A percentile compares a stretch with the other conserved stretches of the same genome.
Evolutionary conservation across 1,140 invertebrate genomes (phyloP).

Genomic region (Ectropis grisescens): DNA sequence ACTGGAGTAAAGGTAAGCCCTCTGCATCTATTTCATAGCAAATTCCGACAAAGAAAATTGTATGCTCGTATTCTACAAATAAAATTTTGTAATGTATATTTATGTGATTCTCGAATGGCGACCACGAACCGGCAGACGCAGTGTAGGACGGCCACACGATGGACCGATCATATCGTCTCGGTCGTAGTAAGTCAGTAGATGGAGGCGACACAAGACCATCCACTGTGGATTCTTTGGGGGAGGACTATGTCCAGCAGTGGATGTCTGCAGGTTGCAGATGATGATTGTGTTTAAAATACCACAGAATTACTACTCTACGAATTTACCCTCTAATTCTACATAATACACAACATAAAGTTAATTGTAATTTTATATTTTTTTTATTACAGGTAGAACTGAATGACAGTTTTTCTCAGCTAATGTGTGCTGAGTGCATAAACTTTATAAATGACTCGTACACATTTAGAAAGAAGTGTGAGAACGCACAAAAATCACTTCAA

Average conservation of each 20-base stretch:
- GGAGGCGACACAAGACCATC: no score
- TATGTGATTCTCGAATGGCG: no score
- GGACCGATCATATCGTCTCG: background rate
- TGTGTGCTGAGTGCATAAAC: slow-evolving; percentile 35
- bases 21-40: no score
- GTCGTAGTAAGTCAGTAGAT: no score
- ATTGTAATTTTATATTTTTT: background rate
- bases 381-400: slow-evolving; percentile 35
- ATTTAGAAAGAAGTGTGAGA: slow-evolving; percentile 39
- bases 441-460: slow-evolving; percentile 42
- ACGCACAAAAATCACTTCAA: slow-evolving; percentile 24
- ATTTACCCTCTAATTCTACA: background rate
- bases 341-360: background rate
- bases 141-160: background rate
- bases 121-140: no score
- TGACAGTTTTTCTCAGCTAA: slow-evolving; percentile 37
- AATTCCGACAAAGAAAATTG: no score
- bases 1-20: slow-evolving; percentile 40
- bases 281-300: background rate
- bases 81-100: background rate
- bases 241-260: no score
- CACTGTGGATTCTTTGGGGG: no score
- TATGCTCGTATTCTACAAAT: background rate
- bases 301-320: background rate
- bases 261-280: no score